Percentiles rank a stretch among this genome's conserved stretches.
These are phyloP conservation scores for Tupiocoris notatus DNA, from an alignment of 2,888 invertebrate species.

Conservation along the genomic window DNA sequence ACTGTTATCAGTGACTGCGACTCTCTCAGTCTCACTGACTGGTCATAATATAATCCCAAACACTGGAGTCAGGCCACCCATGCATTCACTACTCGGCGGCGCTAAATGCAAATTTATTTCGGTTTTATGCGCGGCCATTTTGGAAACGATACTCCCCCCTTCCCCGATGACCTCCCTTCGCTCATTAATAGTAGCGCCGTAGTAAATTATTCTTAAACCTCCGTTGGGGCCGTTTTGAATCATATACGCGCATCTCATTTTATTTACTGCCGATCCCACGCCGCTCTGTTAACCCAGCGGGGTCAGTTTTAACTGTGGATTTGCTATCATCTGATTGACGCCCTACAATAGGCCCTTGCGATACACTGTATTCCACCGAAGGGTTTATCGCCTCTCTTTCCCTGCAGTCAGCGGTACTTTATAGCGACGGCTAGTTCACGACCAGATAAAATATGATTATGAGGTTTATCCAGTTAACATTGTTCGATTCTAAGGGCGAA, in stretches of 20 bases:
- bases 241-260: slow-evolving; percentile 41
- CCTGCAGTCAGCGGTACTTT: not conserved
- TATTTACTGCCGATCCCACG: slow-evolving; percentile 34
- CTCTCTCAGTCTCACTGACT: not conserved
- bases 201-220: slow-evolving; percentile 44
- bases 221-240: slow-evolving; percentile 43
- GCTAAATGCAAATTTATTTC: slow-evolving; percentile 44
- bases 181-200: slow-evolving; percentile 40
- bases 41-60: not conserved
- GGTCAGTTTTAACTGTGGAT: slow-evolving; percentile 24
- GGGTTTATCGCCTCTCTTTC: not conserved
- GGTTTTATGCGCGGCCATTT: slow-evolving; percentile 43
- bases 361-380: not conserved
- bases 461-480: not conserved
- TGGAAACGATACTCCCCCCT: not conserved
- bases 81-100: too few species aligned
- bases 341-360: not conserved
- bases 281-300: slow-evolving; percentile 1
- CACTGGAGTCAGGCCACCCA: not conserved
- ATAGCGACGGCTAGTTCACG: not conserved
- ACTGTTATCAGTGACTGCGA: not conserved
- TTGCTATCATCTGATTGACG: slow-evolving; percentile 41
- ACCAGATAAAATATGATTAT: not conserved
- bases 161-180: too few species aligned
- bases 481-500: not conserved